Evolutionary conservation across 1,140 invertebrate species (phyloP), one percentile per base, ranked within the genome.

Genomic region (Papilio polyxenes): DNA sequence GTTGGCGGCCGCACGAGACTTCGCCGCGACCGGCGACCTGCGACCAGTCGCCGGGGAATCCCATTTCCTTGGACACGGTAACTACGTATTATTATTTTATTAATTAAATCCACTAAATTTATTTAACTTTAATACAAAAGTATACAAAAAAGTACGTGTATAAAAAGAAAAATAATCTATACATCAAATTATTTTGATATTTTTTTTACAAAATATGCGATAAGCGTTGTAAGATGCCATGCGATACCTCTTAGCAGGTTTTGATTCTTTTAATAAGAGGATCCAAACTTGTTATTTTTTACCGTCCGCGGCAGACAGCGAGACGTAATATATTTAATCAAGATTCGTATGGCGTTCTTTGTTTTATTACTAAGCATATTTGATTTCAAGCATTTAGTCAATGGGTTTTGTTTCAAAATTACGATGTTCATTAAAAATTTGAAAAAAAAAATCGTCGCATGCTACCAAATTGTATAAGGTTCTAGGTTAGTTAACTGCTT

Each of bases 241-340:
- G 4, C 37, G 37, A 72, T 11, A 5, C 15, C 13, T 15, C 31
- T 37, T 2, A 72, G 65, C 65, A 72, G 65, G 65, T 37, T 72
- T 72, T 4, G 56, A 5, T 59, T 37, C 31, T 40, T 72, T 17
- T 17, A 37, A 65, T 15, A 72, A 72, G 31, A 17, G 31, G 65
- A 72, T 72, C 65, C 65, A 72, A 72, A 72, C 65, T 37, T 40
- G 65, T 72, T 72, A 15, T 72, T 72, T 72, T 72, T 72, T 72
- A 72, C 31, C 31, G 65, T 15, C 65, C 20, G 20, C 62, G 4
- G 23, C 65, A 72, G 20, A 15, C 13, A 72, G 65, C 37, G 31
- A 72, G 31, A 72, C 65, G 62, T 65, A 72, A 72, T 10, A 11
- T 72, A 72, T 72, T 65, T 65, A 65, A 65, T 72, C 15, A 13